Evolutionary conservation across 1,140 invertebrate species (phyloP).

Genomic region (Ericerus pela): DNA sequence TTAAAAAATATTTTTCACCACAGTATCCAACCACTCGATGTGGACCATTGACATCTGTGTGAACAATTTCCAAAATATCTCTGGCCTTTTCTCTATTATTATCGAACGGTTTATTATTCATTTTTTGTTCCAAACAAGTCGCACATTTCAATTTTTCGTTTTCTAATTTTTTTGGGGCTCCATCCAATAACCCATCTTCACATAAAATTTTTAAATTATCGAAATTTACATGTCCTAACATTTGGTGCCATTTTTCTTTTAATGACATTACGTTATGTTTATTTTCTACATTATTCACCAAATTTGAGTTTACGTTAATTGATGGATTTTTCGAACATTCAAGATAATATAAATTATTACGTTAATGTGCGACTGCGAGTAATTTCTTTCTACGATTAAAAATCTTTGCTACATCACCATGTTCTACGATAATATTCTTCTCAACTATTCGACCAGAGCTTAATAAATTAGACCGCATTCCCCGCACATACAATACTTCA

Average conservation of each 20-base stretch:
- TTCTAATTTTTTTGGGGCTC: background rate
- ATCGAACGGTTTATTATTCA: slow-evolving; percentile 18
- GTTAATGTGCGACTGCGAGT: no score
- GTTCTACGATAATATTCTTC: no score
- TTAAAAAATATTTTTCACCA: slow-evolving; percentile 24
- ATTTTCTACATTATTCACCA: background rate
- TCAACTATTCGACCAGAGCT: no score
- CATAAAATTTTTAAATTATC: slow-evolving; percentile 19
- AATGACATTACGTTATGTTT: background rate
- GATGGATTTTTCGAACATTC: background rate
- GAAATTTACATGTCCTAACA: slow-evolving; percentile 22
- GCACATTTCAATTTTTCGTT: slow-evolving; percentile 18
- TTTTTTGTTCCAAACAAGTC: slow-evolving; percentile 20
- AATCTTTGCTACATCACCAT: slow-evolving; percentile 11
- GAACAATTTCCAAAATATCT: slow-evolving; percentile 22
- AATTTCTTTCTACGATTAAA: background rate
- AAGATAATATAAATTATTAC: no score
- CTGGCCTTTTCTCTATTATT: slow-evolving; percentile 12
- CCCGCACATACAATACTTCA: slow-evolving; percentile 18
- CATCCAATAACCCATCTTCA: background rate
- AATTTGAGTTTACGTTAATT: no score
- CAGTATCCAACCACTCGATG: slow-evolving; percentile 13
- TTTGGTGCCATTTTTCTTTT: slow-evolving; percentile 13
- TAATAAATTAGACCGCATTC: slow-evolving; percentile 17
- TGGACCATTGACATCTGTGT: slow-evolving; percentile 22